Conservation (phyloP, 2,888 invertebrate species). For the Alsophila aescularia region DNA sequence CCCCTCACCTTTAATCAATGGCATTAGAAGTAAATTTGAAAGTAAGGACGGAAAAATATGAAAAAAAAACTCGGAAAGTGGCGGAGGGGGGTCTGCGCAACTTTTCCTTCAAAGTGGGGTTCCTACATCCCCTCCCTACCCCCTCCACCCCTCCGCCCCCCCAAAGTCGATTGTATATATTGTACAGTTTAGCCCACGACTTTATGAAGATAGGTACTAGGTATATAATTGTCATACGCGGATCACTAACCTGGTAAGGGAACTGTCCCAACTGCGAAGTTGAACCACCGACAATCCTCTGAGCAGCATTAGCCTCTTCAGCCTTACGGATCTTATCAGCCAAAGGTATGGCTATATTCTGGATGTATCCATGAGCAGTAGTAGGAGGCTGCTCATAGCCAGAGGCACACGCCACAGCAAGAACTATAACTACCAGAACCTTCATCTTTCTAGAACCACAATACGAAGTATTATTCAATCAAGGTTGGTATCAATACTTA, state of each 20-base stretch:
- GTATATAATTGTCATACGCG: too few relatives aligned
- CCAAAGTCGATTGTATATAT: too few relatives aligned
- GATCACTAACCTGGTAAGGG: conserved; percentile 45
- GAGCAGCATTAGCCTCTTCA: conserved; percentile 24
- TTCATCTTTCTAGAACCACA: conserved; percentile 22
- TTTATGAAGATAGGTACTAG: too few relatives aligned
- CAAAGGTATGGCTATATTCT: conserved; percentile 22
- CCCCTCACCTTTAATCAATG: too few relatives aligned
- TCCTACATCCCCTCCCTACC: too few relatives aligned
- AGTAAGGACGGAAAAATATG: too few relatives aligned
- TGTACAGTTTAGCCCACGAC: too few relatives aligned
- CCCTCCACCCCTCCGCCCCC: too few relatives aligned
- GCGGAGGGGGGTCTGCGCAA: too few relatives aligned
- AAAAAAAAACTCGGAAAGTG: too few relatives aligned
- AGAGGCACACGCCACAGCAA: conserved; percentile 14
- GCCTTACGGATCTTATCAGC: conserved; percentile 22
- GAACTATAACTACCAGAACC: conserved; percentile 18
- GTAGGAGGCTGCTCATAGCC: background rate
- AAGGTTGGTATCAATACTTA: conserved; percentile 1
- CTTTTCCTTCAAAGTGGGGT: too few relatives aligned
- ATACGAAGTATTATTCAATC: background rate
- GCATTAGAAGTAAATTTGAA: too few relatives aligned
- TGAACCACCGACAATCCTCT: conserved; percentile 44
- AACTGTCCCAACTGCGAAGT: conserved; percentile 29
- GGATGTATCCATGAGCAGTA: conserved; percentile 15